These are phyloP conservation scores for Moxostoma hubbsi DNA, from an alignment of 2,797 vertebrate species.

Conservation along the genomic window DNA sequence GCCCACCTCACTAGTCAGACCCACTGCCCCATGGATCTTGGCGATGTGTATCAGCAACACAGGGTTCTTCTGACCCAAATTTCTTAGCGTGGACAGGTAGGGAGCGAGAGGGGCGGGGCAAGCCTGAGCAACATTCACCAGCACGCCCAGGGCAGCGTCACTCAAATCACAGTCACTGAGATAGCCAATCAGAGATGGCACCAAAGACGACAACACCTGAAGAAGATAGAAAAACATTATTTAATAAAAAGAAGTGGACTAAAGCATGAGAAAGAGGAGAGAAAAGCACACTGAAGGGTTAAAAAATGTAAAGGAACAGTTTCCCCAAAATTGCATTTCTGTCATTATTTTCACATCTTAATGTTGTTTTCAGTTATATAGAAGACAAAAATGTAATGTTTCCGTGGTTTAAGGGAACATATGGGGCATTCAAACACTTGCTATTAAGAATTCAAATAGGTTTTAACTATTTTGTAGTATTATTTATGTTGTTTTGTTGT, in stretches of 20 bases:
- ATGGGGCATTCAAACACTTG: no score
- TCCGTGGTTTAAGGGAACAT: no score
- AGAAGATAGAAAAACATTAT: not conserved
- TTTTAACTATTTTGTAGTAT: no score
- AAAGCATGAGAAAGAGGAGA: no score
- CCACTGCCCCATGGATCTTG: slow-evolving; percentile 90
- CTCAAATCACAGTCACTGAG: slow-evolving; percentile 79
- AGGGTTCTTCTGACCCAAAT: slow-evolving; percentile 79
- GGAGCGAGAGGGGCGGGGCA: slow-evolving; percentile 81
- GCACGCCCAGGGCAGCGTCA: slow-evolving; percentile 80
- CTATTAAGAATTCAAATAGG: no score
- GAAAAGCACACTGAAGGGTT: no score
- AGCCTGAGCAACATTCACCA: slow-evolving; percentile 83
- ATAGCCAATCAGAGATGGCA: slow-evolving; percentile 80
- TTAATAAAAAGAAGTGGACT: not conserved
- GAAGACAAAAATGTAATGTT: no score
- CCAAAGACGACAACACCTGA: slow-evolving; percentile 85
- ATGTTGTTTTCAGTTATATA: no score
- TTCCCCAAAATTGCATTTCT: no score
- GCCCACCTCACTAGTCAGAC: slow-evolving; percentile 84
- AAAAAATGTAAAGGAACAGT: no score
- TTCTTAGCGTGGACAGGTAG: slow-evolving; percentile 82
- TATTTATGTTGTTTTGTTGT: no score
- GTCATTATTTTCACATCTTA: no score
- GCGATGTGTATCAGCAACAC: slow-evolving; percentile 84